Base-by-base conservation (phyloP, 37 sponge, comb jelly and placozoan species). In the Tethya wilhelma region DNA sequence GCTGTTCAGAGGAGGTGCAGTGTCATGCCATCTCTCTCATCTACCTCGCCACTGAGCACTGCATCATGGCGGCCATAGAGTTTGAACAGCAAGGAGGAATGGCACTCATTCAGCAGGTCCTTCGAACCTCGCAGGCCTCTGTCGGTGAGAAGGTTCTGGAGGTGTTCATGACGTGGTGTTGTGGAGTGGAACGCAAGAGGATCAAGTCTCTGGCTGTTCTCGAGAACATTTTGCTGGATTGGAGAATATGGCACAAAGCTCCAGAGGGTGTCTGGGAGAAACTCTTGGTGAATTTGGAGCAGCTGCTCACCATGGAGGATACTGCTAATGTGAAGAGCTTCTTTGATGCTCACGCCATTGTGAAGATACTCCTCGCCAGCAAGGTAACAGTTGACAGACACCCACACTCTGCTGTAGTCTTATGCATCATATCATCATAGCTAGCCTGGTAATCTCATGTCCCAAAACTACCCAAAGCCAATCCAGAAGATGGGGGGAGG, bases 181-280 rank as follows among this genome's bases (percentile, higher is more conserved):
- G 93, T 64, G 88, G 85, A 5, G 39, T n/a, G 45, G 74, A 81
- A 14, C 38, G 34, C 32, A 71, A 58, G 38, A 59, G 63, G 30
- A 74, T 95, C 12, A 64, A 71, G 69, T 68, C 85, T 38, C 46
- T 73, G n/a, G 38, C 79, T 23, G 67, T 96, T 32, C 67, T 93
- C 49, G 57, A 78, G 46, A 86, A 96, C 78, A 87, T 96, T 46
- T 88, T 96, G 8, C 77, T 93, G 71, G 97, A 96, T 75, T 96
- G 97, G 93, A 77, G 80, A 38, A 90, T 96, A 32, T 96, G 97
- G 97, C 85, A 91, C 67, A 87, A 73, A 57, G 89, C 87, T 2
- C 59, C 73, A 0, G 77, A 45, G 39, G 72, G 39, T 44, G 83
- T 88, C 66, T 90, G 90, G 90, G 33, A 53, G 36, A 12, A 67